Percentiles rank a stretch among this genome's conserved stretches.
These are phyloP conservation scores for Brassicogethes aeneus DNA, from an alignment of 2,888 invertebrate genomes.

Conservation along the genomic window DNA sequence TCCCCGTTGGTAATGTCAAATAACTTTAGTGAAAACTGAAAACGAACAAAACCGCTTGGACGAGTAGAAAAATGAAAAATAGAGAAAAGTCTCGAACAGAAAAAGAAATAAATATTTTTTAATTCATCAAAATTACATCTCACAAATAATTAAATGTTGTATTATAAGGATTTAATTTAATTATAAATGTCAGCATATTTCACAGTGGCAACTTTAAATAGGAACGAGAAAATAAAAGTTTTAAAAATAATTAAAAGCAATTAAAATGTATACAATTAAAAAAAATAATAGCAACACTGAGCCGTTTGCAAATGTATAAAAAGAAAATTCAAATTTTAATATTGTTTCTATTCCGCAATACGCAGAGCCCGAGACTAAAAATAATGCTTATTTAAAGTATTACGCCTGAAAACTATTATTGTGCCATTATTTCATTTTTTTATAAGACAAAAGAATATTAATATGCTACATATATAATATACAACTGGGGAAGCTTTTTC, in stretches of 20 bases:
- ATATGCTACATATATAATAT: not conserved
- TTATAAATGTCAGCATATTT: slow-evolving; percentile 3
- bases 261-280: slow-evolving; percentile 4
- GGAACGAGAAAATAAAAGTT: slow-evolving; percentile 3
- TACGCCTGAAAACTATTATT: slow-evolving; percentile 2
- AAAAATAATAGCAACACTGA: slow-evolving; percentile 1
- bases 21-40: not conserved
- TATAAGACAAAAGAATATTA: slow-evolving; percentile 1
- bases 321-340: slow-evolving; percentile 2
- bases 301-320: slow-evolving; percentile 1
- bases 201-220: slow-evolving; percentile 2
- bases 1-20: slow-evolving; percentile 1
- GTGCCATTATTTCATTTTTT: slow-evolving; percentile 1
- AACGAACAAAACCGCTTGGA: not conserved
- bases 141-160: slow-evolving; percentile 3
- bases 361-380: not conserved
- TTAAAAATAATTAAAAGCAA: slow-evolving; percentile 4
- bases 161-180: slow-evolving; percentile 2
- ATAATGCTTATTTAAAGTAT: slow-evolving; percentile 3
- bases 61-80: not conserved
- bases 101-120: not conserved
- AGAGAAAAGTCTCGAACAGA: not conserved
- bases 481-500: not conserved
- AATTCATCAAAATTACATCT: not conserved
- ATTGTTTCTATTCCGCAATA: not conserved